A percentile compares a stretch with the other conserved stretches of the same genome.
These are phyloP conservation scores for Daubentonia madagascariensis DNA, from an alignment of 2,113 vertebrate species.

Conservation along the genomic window DNA sequence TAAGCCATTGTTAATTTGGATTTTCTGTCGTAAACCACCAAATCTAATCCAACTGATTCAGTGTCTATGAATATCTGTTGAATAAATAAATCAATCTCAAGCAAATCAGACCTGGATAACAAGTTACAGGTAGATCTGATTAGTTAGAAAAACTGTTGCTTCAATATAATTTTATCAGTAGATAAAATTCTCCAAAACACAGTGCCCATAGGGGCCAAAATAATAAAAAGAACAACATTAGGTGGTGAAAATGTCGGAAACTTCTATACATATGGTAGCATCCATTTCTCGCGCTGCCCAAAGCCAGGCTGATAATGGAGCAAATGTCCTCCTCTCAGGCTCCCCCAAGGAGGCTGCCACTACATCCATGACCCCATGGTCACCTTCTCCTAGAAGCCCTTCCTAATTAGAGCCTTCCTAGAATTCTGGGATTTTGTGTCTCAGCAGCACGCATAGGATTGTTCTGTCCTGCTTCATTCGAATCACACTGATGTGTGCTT, in stretches of 20 bases:
- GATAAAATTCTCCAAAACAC: background rate
- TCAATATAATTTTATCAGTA: background rate
- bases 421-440: background rate
- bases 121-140: background rate
- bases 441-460: background rate
- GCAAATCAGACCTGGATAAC: background rate
- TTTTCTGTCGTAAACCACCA: conserved; percentile 17
- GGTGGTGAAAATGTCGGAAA: background rate
- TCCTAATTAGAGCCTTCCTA: background rate
- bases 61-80: background rate
- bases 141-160: background rate
- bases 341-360: background rate
- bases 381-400: background rate
- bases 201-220: background rate
- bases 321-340: background rate
- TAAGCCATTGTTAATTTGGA: background rate
- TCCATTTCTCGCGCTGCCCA: background rate
- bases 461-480: background rate
- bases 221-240: background rate
- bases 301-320: background rate
- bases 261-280: background rate
- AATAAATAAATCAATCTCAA: background rate
- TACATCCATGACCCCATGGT: background rate
- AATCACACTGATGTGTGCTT: background rate
- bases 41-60: background rate